phyloP scores from a whole-genome alignment of 2,888 invertebrate species.

The Agriopis marginaria region DNA sequence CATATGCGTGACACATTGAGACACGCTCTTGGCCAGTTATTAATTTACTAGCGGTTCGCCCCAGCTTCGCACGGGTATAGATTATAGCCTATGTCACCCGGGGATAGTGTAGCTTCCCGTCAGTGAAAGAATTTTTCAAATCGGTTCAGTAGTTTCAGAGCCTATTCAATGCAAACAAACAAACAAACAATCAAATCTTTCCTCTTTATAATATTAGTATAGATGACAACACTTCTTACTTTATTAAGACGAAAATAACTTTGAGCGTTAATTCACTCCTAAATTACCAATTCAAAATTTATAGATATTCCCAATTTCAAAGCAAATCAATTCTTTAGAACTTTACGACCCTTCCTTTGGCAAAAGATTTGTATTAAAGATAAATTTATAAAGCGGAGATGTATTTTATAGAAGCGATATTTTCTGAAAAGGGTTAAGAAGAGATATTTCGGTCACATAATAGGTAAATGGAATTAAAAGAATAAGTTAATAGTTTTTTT shows the following conservation, averaged over 20 bases:
- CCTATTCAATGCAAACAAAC: too few species aligned
- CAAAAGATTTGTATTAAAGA: constrained; percentile 49
- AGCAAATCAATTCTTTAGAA: constrained; percentile 51
- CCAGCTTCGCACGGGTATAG: too few species aligned
- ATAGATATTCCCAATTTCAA: constrained; percentile 52
- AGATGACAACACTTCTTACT: not conserved
- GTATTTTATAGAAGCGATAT: constrained; percentile 31
- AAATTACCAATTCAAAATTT: constrained; percentile 38
- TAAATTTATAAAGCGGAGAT: constrained; percentile 44
- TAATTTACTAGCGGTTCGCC: too few species aligned
- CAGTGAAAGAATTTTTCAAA: too few species aligned
- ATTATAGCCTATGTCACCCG: too few species aligned
- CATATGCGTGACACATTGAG: too few species aligned
- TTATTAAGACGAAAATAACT: constrained; percentile 4
- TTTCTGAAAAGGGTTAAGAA: constrained; percentile 8
- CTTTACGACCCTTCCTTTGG: constrained; percentile 43
- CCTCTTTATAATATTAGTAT: too few species aligned
- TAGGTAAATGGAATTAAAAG: constrained; percentile 12
- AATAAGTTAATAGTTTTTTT: too few species aligned
- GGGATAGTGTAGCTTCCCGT: too few species aligned
- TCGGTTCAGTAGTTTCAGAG: too few species aligned
- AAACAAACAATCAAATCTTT: too few species aligned
- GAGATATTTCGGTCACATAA: not conserved
- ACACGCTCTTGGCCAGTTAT: too few species aligned
- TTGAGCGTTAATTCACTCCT: constrained; percentile 13